phyloP scores from a whole-genome alignment of 2,113 vertebrate species.

The Lepus europaeus region DNA sequence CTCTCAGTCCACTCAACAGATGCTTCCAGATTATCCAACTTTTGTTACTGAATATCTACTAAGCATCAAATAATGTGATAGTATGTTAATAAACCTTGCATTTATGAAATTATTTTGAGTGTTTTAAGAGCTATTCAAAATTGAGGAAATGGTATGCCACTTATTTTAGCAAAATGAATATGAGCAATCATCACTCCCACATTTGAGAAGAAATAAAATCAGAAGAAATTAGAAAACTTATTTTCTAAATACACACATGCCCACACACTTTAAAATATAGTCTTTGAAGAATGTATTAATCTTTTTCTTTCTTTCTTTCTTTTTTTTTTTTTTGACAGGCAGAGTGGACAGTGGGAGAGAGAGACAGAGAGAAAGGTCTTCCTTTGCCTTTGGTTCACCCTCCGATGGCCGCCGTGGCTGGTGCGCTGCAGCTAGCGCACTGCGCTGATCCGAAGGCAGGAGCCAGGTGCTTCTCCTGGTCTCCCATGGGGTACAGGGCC shows the following conservation, averaged over 20 bases:
- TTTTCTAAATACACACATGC: neutral
- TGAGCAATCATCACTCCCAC: neutral
- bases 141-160: neutral
- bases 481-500: no score
- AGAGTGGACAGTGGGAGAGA: no score
- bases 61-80: neutral
- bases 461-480: no score
- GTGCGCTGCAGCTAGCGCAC: no score
- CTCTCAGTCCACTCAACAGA: neutral
- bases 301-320: neutral
- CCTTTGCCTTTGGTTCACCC: no score
- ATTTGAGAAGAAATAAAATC: constrained; percentile 10
- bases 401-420: no score
- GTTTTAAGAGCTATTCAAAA: neutral
- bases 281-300: neutral
- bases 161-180: neutral
- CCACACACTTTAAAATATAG: neutral
- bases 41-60: neutral
- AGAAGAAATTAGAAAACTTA: neutral
- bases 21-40: neutral
- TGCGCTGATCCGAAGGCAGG: no score
- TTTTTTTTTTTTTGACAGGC: no score
- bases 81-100: neutral
- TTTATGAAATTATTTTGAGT: neutral
- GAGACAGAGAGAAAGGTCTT: no score